Evolutionary conservation across 2,797 vertebrate genomes (phyloP).

Genomic region (Okamejei kenojei): DNA sequence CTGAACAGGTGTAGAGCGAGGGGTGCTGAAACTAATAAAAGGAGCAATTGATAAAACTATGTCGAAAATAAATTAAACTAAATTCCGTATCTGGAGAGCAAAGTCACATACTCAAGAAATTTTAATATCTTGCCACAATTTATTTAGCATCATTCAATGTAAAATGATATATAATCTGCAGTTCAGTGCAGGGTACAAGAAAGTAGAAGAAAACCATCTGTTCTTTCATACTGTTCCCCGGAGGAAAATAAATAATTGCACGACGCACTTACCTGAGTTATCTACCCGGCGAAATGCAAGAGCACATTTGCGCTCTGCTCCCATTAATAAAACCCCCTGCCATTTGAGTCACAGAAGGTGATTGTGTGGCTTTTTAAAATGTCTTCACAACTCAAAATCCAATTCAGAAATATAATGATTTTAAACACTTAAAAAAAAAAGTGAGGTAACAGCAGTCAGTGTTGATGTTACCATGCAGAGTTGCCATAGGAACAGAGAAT

Average conservation of each 20-base stretch:
- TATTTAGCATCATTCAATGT: background rate
- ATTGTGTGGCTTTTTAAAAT: background rate
- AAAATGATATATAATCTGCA: background rate
- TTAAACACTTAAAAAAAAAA: background rate
- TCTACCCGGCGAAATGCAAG: background rate
- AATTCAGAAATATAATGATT: background rate
- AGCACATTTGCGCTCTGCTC: background rate
- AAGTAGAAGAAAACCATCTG: background rate
- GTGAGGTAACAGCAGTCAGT: background rate
- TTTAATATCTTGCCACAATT: background rate
- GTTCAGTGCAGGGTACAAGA: background rate
- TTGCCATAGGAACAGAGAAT: background rate
- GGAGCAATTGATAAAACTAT: background rate
- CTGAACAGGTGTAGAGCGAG: too few relatives aligned
- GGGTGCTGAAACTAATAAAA: background rate
- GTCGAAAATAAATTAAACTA: background rate
- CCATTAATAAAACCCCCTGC: background rate
- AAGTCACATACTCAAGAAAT: background rate
- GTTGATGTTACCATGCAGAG: background rate
- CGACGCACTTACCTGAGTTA: background rate
- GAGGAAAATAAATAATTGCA: background rate
- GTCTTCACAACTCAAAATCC: background rate
- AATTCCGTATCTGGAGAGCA: background rate
- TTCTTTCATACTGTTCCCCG: background rate
- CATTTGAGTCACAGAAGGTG: background rate